Base-by-base conservation (phyloP, 2,888 invertebrate genomes). In the Acleris laterana region DNA sequence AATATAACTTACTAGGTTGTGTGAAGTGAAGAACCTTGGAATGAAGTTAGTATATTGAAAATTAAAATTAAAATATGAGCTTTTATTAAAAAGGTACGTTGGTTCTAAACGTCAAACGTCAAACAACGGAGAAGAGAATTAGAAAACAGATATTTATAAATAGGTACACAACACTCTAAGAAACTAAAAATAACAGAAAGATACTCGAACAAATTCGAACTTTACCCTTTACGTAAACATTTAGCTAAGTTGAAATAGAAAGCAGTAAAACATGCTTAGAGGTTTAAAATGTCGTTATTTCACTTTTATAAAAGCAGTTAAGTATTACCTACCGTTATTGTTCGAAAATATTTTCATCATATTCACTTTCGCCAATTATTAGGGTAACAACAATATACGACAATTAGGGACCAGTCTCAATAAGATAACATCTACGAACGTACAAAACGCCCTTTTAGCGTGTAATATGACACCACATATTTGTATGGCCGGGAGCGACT, bases 391-490 rank as follows among this genome's bases (percentile, higher is more conserved):
- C 65, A 56, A 65, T 65, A 65, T 60, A 56, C 60, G 55, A 56
- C 60, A 65, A 65, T 61, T 65, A 65, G 44, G 65, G 60, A 49
- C 55, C 48, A 65, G 55, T 60, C 49, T 49, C 65, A 56, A 65
- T 32, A 60, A 46, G 65, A 65, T 65, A 50, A 55, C 38, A 57
- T 60, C 60, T 55, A 60, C 42, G 19, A 63, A 38, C 49, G 46
- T 11, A 63, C 63, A 63, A 68, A 68, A 68, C 44, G 55, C 50
- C 59, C 55, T 60, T 65, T 55, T 60, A 55, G 28, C 44, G 51
- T 51, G 70, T 63, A 70, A 70, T 62, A 57, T 58, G 70, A 70
- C 68, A 70, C 70, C 28, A 55, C 56, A 55, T 60, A 60, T 58
- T 56, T 63, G 62, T 63, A 68, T 66, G 62, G 66, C 63, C 69